phyloP scores from a whole-genome alignment of 2,888 invertebrate species.

The Eupelmus urozonus region DNA sequence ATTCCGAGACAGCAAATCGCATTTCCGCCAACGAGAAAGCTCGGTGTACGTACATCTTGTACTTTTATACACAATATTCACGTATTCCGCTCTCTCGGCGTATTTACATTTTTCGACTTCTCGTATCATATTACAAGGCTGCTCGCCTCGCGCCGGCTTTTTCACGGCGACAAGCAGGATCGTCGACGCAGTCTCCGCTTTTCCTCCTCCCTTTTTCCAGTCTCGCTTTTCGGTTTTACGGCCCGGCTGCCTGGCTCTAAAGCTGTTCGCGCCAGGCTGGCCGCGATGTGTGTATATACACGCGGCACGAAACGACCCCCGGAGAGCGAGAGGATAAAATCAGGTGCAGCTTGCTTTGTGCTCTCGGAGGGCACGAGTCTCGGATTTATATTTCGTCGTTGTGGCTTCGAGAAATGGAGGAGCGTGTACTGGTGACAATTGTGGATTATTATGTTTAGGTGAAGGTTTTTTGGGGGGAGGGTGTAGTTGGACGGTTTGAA shows the following conservation, averaged over 20 bases:
- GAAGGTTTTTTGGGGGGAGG: no score
- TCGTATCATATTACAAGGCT: no score
- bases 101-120: no score
- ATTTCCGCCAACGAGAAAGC: no score
- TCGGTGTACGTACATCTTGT: not conserved
- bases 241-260: constrained; percentile 11
- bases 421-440: no score
- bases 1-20: no score
- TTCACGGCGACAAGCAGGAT: not conserved
- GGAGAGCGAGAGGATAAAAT: constrained; percentile 22
- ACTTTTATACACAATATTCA: not conserved
- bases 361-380: not conserved
- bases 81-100: no score
- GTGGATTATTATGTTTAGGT: no score
- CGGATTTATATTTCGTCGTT: constrained; percentile 11
- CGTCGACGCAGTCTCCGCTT: not conserved
- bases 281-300: not conserved
- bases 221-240: not conserved
- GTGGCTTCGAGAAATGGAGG: no score
- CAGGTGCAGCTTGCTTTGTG: not conserved
- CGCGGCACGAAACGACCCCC: not conserved
- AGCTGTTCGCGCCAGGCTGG: constrained; percentile 19
- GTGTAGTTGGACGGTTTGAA: no score
- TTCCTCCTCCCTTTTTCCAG: not conserved
- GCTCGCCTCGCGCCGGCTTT: not conserved